A percentile compares a stretch with the other conserved stretches of the same genome.
Conservation (phyloP, 2,888 invertebrate genomes). For the Piscicola geometra region DNA sequence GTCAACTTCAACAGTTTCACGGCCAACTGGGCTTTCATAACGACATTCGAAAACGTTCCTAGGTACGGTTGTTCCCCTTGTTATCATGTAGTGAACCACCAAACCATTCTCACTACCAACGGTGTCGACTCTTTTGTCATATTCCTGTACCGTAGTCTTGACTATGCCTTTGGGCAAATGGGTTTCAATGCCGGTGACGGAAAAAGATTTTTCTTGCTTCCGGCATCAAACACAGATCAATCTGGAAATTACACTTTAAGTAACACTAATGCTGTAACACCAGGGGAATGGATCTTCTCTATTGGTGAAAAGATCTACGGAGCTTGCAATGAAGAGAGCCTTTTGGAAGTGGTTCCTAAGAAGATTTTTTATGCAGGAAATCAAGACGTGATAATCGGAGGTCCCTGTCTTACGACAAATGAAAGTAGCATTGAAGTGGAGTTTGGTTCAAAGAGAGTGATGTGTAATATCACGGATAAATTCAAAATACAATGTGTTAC, state of each 20-base stretch:
- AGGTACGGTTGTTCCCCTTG: background rate
- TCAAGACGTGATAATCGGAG: constrained; percentile 26
- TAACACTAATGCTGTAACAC: constrained; percentile 28
- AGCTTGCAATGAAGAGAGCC: constrained; percentile 18
- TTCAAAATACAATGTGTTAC: constrained; percentile 21
- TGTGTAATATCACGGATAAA: background rate
- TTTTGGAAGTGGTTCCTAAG: constrained; percentile 26
- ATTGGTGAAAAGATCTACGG: constrained; percentile 25
- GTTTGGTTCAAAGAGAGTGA: constrained; percentile 2
- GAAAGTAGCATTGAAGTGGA: constrained; percentile 3
- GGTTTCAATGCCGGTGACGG: constrained; percentile 36
- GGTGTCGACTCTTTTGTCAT: constrained; percentile 34
- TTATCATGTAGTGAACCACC: constrained; percentile 22
- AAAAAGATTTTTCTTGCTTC: constrained; percentile 18
- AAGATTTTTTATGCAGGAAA: constrained; percentile 26
- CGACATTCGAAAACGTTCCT: constrained; percentile 31
- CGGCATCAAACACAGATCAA: constrained; percentile 8
- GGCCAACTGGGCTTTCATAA: constrained; percentile 28
- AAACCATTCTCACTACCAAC: constrained; percentile 31
- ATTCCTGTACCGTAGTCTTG: constrained; percentile 24
- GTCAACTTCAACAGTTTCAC: constrained; percentile 17
- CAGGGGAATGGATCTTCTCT: constrained; percentile 36
- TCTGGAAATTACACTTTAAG: constrained; percentile 21
- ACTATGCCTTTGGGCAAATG: constrained; percentile 25
- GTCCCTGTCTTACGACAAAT: constrained; percentile 29